Evolutionary conservation across 2,113 vertebrate genomes (phyloP).

Genomic region (Electrona antarctica): DNA sequence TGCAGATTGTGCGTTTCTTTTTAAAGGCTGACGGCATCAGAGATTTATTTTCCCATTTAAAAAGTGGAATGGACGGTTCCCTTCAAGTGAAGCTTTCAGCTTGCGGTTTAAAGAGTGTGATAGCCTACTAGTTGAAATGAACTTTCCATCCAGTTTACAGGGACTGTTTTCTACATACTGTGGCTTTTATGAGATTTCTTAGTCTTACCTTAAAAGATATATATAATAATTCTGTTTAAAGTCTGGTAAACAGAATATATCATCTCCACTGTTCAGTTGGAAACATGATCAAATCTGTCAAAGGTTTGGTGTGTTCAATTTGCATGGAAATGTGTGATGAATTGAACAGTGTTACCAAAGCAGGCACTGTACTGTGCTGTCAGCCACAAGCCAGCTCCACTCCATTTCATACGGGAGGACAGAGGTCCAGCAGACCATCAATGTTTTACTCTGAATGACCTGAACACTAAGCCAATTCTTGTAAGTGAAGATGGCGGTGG

Average conservation of each 20-base stretch:
- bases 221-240: background rate
- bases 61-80: background rate
- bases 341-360: slow-evolving; percentile 39
- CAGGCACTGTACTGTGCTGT: background rate
- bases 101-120: slow-evolving; percentile 21
- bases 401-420: slow-evolving; percentile 22
- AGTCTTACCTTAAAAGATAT: slow-evolving; percentile 18
- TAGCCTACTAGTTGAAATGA: slow-evolving; percentile 17
- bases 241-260: background rate
- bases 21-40: background rate
- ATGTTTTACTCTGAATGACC: slow-evolving; percentile 15
- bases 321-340: slow-evolving; percentile 28
- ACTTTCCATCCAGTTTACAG: background rate
- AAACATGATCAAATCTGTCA: slow-evolving; percentile 9
- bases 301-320: slow-evolving; percentile 7
- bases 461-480: slow-evolving; percentile 42
- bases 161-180: slow-evolving; percentile 24
- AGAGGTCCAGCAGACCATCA: slow-evolving; percentile 1
- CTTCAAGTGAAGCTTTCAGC: slow-evolving; percentile 12
- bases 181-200: slow-evolving; percentile 8
- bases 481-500: background rate
- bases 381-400: slow-evolving; percentile 20
- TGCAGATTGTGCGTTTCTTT: slow-evolving; percentile 20
- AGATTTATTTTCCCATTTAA: background rate
- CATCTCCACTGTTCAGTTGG: slow-evolving; percentile 5